Evolutionary conservation across 2,888 invertebrate species (phyloP).

Genomic region (Heliconius sara): DNA sequence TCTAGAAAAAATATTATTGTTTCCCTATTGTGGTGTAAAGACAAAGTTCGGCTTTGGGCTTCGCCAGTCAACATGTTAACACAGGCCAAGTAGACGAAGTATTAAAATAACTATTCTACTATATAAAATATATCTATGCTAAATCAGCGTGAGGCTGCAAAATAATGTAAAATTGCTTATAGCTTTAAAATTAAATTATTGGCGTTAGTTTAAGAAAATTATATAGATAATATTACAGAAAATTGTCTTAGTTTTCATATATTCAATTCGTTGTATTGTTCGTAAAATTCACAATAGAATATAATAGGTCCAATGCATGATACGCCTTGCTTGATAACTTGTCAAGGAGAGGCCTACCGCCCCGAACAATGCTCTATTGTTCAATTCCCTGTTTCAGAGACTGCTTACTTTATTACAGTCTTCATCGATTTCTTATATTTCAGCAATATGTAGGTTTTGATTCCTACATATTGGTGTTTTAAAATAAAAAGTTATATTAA

Average conservation of each 20-base stretch:
- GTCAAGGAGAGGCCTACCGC: conserved; percentile 33
- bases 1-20: too few relatives aligned
- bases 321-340: conserved; percentile 26
- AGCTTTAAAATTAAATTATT: neutral
- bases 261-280: conserved; percentile 7
- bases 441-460: neutral
- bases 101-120: neutral
- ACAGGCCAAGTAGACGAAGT: neutral
- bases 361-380: conserved; percentile 40
- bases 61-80: too few relatives aligned
- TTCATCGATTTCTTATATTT: conserved; percentile 13
- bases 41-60: too few relatives aligned
- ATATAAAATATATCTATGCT: neutral
- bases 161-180: too few relatives aligned
- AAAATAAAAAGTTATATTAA: too few relatives aligned
- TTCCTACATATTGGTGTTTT: too few relatives aligned
- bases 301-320: conserved; percentile 28
- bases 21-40: too few relatives aligned
- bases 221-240: neutral
- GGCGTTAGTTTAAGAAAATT: neutral
- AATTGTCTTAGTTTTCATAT: neutral
- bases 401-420: conserved; percentile 11
- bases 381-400: conserved; percentile 34
- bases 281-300: conserved; percentile 4
- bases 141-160: too few relatives aligned